Conservation (phyloP, 2,113 vertebrate species). For the Myrmecophaga tridactyla region DNA sequence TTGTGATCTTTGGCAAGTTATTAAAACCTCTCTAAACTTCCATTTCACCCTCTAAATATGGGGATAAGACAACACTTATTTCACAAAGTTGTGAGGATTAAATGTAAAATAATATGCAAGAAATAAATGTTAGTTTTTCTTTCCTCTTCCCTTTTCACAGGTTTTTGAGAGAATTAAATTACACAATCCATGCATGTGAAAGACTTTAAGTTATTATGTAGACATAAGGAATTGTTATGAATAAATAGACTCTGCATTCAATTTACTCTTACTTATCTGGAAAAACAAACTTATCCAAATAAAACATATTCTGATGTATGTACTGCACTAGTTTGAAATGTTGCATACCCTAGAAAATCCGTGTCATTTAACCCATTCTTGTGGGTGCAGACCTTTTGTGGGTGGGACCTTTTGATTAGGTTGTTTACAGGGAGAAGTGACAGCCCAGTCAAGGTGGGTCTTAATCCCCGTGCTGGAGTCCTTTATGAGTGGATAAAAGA, state of each 20-base stretch:
- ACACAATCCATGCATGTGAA: background rate
- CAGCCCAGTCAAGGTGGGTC: too few relatives aligned
- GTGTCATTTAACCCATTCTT: too few relatives aligned
- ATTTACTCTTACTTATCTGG: background rate
- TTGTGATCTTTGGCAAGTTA: background rate
- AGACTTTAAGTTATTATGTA: background rate
- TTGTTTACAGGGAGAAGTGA: too few relatives aligned
- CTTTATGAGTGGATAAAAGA: too few relatives aligned
- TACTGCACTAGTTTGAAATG: too few relatives aligned
- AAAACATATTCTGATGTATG: background rate
- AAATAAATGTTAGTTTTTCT: background rate
- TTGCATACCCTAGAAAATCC: too few relatives aligned
- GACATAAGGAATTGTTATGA: background rate
- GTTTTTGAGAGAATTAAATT: background rate
- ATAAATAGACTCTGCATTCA: background rate
- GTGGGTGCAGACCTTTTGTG: too few relatives aligned
- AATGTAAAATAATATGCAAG: background rate
- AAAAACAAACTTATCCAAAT: background rate
- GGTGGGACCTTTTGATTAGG: too few relatives aligned
- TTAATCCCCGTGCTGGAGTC: too few relatives aligned
- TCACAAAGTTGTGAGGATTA: constrained; percentile 22
- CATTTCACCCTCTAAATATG: background rate
- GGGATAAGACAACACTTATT: background rate
- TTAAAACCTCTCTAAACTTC: background rate
- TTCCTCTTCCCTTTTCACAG: background rate